A percentile compares a stretch with the other conserved stretches of the same genome.
Conservation (phyloP, 2,797 vertebrate species). For the Syngnathus rostellatus region DNA sequence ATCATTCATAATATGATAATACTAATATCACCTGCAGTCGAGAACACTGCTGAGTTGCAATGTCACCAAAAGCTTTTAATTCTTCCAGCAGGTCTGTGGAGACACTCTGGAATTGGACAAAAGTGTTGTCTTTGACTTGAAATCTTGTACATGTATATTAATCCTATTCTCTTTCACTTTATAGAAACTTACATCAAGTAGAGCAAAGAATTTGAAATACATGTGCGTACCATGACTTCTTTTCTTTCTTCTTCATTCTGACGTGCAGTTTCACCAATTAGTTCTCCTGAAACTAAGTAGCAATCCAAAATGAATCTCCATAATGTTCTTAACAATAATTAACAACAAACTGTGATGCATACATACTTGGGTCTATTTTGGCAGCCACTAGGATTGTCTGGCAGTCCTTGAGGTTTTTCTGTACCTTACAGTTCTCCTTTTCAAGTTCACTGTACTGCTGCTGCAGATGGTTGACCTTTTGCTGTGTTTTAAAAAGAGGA, state of each 20-base stretch:
- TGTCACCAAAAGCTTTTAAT: slow-evolving; percentile 51
- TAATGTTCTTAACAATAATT: not conserved
- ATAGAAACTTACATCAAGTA: not conserved
- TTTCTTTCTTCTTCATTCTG: slow-evolving; percentile 57
- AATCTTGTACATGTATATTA: not conserved
- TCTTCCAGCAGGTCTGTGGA: slow-evolving; percentile 59
- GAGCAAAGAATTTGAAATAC: slow-evolving; percentile 9
- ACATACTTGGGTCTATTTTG: slow-evolving; percentile 65
- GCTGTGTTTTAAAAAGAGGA: slow-evolving; percentile 28
- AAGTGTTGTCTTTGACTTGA: not conserved
- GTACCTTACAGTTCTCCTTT: slow-evolving; percentile 56
- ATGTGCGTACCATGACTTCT: slow-evolving; percentile 58
- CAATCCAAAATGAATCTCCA: slow-evolving; percentile 1
- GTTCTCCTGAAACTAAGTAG: slow-evolving; percentile 62
- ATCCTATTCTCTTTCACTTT: not conserved
- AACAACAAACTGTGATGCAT: not conserved
- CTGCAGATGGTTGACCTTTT: slow-evolving; percentile 46
- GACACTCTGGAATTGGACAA: slow-evolving; percentile 47
- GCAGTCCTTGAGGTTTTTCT: slow-evolving; percentile 62
- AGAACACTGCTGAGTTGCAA: slow-evolving; percentile 46
- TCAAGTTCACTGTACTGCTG: slow-evolving; percentile 50
- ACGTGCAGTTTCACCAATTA: slow-evolving; percentile 42
- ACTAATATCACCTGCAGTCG: slow-evolving; percentile 41
- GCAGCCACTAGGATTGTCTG: slow-evolving; percentile 56
- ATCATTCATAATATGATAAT: not conserved